These are phyloP conservation scores for Oceanodroma tethys DNA, from an alignment of 2,113 vertebrate species.

Conservation along the genomic window DNA sequence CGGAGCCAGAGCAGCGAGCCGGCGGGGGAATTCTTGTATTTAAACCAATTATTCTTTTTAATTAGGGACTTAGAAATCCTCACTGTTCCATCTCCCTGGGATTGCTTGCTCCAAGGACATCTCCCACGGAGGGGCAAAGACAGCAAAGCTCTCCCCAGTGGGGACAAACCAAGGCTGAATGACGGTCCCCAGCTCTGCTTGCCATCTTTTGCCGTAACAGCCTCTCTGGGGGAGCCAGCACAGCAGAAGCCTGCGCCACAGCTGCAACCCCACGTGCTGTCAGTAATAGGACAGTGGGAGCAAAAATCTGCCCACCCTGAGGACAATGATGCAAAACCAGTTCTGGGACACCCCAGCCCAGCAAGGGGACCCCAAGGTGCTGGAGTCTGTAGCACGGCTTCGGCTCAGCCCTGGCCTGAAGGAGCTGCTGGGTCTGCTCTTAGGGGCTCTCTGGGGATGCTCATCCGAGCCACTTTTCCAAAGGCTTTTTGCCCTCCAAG, in stretches of 20 bases:
- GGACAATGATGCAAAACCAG: background rate
- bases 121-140: background rate
- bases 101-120: background rate
- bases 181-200: background rate
- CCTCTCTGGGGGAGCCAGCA: background rate
- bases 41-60: conserved; percentile 35
- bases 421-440: background rate
- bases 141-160: background rate
- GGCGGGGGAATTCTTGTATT: conserved; percentile 32
- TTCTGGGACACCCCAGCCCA: background rate
- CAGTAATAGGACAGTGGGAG: background rate
- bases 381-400: background rate
- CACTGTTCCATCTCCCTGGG: background rate
- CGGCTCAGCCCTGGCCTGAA: background rate
- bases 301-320: background rate
- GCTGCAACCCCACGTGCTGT: fast-evolving
- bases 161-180: background rate
- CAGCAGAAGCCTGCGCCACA: background rate
- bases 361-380: background rate
- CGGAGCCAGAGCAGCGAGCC: conserved; percentile 41
- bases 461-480: background rate
- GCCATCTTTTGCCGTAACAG: background rate
- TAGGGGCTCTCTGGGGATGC: background rate
- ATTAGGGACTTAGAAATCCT: conserved; percentile 36
- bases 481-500: background rate